phyloP scores from a whole-genome alignment of 2,113 vertebrate species.

The Aix galericulata region DNA sequence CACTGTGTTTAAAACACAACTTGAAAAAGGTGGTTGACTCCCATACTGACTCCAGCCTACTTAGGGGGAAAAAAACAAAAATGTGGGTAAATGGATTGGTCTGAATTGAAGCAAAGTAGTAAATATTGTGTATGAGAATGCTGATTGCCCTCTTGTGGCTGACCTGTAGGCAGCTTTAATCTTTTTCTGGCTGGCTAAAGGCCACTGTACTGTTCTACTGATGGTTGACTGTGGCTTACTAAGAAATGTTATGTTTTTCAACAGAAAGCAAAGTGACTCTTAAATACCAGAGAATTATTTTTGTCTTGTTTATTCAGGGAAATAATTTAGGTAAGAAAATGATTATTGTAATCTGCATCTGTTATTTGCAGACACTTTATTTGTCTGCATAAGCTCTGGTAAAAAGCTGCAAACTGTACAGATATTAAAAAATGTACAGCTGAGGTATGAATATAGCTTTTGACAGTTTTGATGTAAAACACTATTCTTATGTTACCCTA shows the following conservation, averaged over 20 bases:
- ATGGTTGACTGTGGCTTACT: not conserved
- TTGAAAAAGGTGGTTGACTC: not conserved
- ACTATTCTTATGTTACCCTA: not conserved
- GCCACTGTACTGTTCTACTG: accelerated
- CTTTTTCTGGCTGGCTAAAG: not conserved
- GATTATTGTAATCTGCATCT: not conserved
- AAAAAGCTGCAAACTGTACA: not conserved
- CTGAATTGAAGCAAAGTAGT: not conserved
- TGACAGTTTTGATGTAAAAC: not conserved
- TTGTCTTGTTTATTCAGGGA: not conserved
- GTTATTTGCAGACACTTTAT: not conserved
- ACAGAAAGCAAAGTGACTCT: not conserved
- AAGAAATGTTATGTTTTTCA: not conserved
- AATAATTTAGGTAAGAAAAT: not conserved
- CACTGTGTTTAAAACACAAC: not conserved
- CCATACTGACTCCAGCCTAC: not conserved
- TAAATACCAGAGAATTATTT: not conserved
- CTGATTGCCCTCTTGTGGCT: accelerated
- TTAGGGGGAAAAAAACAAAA: not conserved
- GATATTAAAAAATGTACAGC: not conserved
- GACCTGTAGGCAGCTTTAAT: not conserved
- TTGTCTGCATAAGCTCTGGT: not conserved
- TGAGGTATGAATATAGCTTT: not conserved
- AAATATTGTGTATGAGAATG: not conserved
- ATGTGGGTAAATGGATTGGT: not conserved